Conservation (phyloP, 2,888 invertebrate species). For the Lepidochitona cinerea region DNA sequence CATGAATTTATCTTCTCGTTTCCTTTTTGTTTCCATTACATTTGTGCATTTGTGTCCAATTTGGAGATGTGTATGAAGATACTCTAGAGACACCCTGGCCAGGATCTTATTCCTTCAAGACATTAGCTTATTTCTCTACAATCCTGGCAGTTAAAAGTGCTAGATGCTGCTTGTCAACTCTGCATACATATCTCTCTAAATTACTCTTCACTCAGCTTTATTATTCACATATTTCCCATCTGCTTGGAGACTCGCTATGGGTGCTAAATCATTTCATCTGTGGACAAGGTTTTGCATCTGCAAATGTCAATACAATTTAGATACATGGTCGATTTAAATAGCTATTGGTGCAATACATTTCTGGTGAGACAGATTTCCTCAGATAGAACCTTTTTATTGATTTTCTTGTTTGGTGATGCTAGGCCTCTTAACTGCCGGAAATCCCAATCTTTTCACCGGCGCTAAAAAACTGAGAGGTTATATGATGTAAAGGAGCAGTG, state of each 20-base stretch:
- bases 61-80: background rate
- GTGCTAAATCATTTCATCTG: background rate
- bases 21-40: background rate
- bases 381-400: too few relatives aligned
- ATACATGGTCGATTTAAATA: background rate
- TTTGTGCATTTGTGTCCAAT: background rate
- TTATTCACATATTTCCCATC: too few relatives aligned
- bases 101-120: background rate
- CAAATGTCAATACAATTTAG: background rate
- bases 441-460: background rate
- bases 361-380: too few relatives aligned
- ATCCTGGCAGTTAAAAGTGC: background rate
- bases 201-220: too few relatives aligned
- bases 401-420: background rate
- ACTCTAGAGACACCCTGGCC: background rate
- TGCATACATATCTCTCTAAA: background rate
- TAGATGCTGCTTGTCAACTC: background rate
- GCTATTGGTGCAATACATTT: too few relatives aligned
- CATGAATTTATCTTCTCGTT: background rate
- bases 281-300: background rate
- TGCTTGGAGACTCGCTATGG: too few relatives aligned
- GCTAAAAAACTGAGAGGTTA: background rate
- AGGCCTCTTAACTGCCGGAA: background rate
- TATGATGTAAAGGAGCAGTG: background rate
- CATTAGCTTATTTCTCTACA: background rate